These are phyloP conservation scores for Hyperopisus bebe DNA, from an alignment of 2,113 vertebrate species.

Conservation along the genomic window DNA sequence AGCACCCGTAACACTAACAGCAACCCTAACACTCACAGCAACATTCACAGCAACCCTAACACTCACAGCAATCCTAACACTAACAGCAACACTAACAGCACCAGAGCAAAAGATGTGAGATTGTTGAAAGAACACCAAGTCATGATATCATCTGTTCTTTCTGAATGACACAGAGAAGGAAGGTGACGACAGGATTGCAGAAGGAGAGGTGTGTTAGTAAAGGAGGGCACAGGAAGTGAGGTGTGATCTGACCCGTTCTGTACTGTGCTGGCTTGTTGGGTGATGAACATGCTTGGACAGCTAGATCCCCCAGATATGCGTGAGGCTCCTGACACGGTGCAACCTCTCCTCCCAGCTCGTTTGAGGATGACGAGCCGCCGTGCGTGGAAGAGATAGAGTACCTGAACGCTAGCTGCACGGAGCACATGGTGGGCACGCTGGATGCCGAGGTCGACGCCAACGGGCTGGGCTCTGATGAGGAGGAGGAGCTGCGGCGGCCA, in stretches of 20 bases:
- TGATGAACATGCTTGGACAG: neutral
- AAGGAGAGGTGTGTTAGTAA: neutral
- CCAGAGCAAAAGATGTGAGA: neutral
- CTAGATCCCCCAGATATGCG: neutral
- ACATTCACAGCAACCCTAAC: neutral
- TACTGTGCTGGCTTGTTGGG: neutral
- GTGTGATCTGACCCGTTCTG: neutral
- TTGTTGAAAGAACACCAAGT: neutral
- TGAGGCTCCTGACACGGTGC: neutral
- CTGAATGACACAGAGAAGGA: neutral
- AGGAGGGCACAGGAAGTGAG: neutral
- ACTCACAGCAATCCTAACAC: neutral
- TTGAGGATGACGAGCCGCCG: conserved; percentile 79
- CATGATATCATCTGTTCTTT: neutral
- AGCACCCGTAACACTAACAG: too few species aligned
- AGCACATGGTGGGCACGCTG: conserved; percentile 29
- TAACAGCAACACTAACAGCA: too few species aligned
- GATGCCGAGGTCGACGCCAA: conserved; percentile 49
- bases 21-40: neutral
- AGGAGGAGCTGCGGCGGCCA: conserved; percentile 22
- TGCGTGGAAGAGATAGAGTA: conserved; percentile 80
- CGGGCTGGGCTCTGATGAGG: conserved; percentile 30
- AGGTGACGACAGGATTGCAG: neutral
- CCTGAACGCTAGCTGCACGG: conserved; percentile 46
- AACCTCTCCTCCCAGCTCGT: conserved; percentile 42